A percentile compares a stretch with the other conserved stretches of the same genome.
Conservation (phyloP, 2,113 vertebrate genomes). For the Micromys minutus region DNA sequence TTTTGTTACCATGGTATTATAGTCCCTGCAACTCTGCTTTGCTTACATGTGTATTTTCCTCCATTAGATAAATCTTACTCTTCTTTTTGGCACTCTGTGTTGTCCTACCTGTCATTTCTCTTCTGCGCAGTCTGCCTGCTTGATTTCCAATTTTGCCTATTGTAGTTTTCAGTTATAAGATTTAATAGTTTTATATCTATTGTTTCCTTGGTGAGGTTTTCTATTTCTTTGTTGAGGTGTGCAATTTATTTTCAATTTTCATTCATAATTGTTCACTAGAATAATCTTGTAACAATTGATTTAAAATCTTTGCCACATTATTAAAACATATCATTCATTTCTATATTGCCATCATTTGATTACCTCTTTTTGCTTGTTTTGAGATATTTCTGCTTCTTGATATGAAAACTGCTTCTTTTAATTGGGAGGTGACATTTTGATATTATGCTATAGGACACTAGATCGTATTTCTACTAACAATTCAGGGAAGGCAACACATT, state of each 20-base stretch:
- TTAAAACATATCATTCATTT: not conserved
- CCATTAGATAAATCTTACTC: not conserved
- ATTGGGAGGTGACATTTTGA: not conserved
- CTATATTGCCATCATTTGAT: not conserved
- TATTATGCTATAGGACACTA: not conserved
- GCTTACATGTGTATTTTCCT: not conserved
- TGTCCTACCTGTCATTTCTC: not conserved
- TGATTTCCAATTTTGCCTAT: not conserved
- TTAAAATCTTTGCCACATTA: not conserved
- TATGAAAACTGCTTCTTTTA: not conserved
- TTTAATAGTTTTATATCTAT: not conserved
- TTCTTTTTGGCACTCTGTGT: not conserved
- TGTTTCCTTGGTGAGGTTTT: not conserved
- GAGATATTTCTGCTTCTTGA: not conserved
- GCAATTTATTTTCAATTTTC: not conserved
- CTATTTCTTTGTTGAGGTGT: not conserved
- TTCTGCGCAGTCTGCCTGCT: not conserved
- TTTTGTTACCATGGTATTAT: not conserved
- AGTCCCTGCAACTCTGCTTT: no score
- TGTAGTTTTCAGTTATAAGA: not conserved
- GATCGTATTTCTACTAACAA: not conserved
- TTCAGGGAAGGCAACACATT: not conserved
- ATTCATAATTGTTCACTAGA: not conserved
- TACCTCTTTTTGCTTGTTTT: not conserved
- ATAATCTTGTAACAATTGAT: not conserved